Conservation (phyloP, 2,797 vertebrate species). For the Schizopygopsis malacanthus region DNA sequence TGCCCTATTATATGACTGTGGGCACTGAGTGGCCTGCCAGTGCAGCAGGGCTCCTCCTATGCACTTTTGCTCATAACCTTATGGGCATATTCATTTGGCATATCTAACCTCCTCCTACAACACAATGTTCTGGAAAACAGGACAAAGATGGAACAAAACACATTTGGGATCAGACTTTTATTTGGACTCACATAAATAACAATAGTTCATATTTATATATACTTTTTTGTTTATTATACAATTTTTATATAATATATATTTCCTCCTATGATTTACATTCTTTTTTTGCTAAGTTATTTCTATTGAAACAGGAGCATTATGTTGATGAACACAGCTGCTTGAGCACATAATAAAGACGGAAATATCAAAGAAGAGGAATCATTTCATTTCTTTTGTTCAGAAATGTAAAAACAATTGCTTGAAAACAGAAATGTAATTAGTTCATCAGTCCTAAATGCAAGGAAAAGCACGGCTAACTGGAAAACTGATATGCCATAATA, state of each 20-base stretch:
- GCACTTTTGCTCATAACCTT: slow-evolving; percentile 38
- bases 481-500: slow-evolving; percentile 72
- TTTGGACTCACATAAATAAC: slow-evolving; percentile 89
- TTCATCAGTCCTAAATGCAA: slow-evolving; percentile 40
- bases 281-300: slow-evolving; percentile 76
- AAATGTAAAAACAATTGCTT: slow-evolving; percentile 67
- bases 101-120: slow-evolving; percentile 37
- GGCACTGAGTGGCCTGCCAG: slow-evolving; percentile 69
- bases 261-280: slow-evolving; percentile 81
- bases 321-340: slow-evolving; percentile 68
- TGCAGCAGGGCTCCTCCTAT: slow-evolving; percentile 51
- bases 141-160: slow-evolving; percentile 38
- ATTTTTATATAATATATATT: slow-evolving; percentile 86
- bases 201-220: slow-evolving; percentile 82
- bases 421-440: slow-evolving; percentile 65
- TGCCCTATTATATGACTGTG: slow-evolving; percentile 59
- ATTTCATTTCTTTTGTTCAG: slow-evolving; percentile 62
- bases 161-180: slow-evolving; percentile 81
- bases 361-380: slow-evolving; percentile 71
- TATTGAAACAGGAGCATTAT: slow-evolving; percentile 74
- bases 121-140: slow-evolving; percentile 48
- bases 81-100: slow-evolving; percentile 45
- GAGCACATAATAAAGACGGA: slow-evolving; percentile 66
- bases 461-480: slow-evolving; percentile 72
- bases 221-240: slow-evolving; percentile 80